Evolutionary conservation across 2,797 vertebrate genomes (phyloP), one percentile per base, ranked within the genome.

Genomic region (Acanthis flammea): DNA sequence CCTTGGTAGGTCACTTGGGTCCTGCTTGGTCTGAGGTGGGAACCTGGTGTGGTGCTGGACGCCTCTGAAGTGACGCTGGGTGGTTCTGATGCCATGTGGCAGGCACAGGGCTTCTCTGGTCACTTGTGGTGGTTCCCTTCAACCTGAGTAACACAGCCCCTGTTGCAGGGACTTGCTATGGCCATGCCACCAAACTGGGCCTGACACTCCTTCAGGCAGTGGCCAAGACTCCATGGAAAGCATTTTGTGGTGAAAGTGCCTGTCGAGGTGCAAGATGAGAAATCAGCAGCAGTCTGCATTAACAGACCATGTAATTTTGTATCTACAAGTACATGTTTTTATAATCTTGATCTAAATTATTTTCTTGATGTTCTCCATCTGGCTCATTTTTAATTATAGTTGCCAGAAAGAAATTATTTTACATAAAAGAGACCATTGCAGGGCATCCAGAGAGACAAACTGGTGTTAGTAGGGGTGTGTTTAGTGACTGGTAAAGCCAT

Each of bases 11-110:
- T 57, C 33, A 10, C 14, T 67, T 24, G 80, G 61, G 15, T 47
- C 3, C 1, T 1, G 1, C 51, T 88, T 62, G 19, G 25, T 68
- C 45, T 30, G 45, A 63, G 23, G 25, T 33, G 8, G 63, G 42
- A 68, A 5, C 47, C 35, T 23, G 1, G 2, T 6, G 4, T 51
- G 70, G 30, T 70, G n/a, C 0, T 0, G 5, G 21, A 22, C 1
- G 2, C 48, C 45, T 39, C 12, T 47, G 67, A 84, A 65, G 54
- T 27, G 66, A 23, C 1, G 0, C 24, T 3, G 4, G 3, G 8
- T 44, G 28, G 22, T 47, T 78, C 45, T 54, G 35, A 25, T 83
- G 72, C 42, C 22, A 6, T 25, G 27, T 53, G 60, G 33, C 2
- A 9, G 45, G 35, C 53, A 19, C 13, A 30, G 24, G 21, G 24